Conservation (phyloP, 2,888 invertebrate genomes). For the Anaspis maculata region DNA sequence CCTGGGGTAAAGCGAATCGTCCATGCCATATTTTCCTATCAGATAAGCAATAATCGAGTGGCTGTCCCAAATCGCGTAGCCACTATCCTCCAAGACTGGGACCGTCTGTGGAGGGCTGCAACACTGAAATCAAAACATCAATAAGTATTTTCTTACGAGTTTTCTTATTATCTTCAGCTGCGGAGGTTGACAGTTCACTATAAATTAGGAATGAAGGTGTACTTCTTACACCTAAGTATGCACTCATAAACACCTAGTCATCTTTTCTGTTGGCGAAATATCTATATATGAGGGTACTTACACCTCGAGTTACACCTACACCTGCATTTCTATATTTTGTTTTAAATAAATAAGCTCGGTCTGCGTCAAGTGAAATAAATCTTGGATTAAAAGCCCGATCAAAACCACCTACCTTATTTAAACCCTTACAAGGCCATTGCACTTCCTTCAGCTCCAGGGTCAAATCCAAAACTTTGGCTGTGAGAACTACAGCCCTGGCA, state of each 20-base stretch:
- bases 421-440: no score
- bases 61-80: conserved; percentile 50
- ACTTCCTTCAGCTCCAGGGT: conserved; percentile 10
- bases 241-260: no score
- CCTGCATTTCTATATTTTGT: neutral
- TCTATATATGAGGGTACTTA: no score
- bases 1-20: conserved; percentile 40
- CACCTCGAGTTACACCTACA: no score
- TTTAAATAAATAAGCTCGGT: neutral
- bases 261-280: no score
- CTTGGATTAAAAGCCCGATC: neutral
- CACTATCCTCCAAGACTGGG: conserved; percentile 42
- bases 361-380: neutral
- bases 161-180: conserved; percentile 6
- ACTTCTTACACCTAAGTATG: neutral
- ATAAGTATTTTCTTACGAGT: conserved; percentile 2
- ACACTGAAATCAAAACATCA: conserved; percentile 13
- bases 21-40: conserved; percentile 12
- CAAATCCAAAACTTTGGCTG: conserved; percentile 8
- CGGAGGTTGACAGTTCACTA: conserved; percentile 4
- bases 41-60: conserved; percentile 30
- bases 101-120: conserved; percentile 7
- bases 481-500: conserved; percentile 7
- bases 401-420: conserved; percentile 1
- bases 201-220: no score